phyloP scores from a whole-genome alignment of 92 coral and sea anemone genomes.

The Zoanthus gigantus region DNA sequence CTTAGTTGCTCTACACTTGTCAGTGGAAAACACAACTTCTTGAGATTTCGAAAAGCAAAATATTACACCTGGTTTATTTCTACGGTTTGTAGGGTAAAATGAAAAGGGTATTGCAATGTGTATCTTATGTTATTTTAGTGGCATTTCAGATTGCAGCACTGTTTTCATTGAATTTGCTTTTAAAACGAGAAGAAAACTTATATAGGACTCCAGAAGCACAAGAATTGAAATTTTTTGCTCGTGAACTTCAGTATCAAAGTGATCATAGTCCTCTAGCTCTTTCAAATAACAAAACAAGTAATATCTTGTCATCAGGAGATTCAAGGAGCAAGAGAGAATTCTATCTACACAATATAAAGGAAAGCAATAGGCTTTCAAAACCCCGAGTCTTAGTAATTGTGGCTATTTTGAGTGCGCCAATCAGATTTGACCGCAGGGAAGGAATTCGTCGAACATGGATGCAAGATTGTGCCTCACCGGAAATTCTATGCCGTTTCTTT shows the following conservation, averaged over 20 bases:
- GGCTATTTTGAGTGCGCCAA: slow-evolving; percentile 91
- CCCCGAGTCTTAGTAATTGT: slow-evolving; percentile 69
- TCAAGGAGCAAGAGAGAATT: not conserved
- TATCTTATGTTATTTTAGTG: not conserved
- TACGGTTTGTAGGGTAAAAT: not conserved
- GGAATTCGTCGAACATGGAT: slow-evolving; percentile 93
- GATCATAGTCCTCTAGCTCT: not conserved
- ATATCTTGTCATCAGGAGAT: not conserved
- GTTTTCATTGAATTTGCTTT: slow-evolving; percentile 1
- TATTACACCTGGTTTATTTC: not conserved
- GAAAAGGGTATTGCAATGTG: slow-evolving; percentile 20
- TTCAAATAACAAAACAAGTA: slow-evolving; percentile 18
- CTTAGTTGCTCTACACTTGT: not conserved
- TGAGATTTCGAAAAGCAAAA: not conserved
- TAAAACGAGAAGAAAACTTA: slow-evolving; percentile 18
- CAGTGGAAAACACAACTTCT: not conserved
- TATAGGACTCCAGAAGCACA: not conserved
- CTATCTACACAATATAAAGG: not conserved
- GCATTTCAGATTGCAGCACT: slow-evolving; percentile 19
- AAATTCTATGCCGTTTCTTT: slow-evolving; percentile 87
- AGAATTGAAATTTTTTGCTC: not conserved
- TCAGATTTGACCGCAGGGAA: slow-evolving; percentile 83
- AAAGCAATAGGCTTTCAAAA: not conserved
- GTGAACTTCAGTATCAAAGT: not conserved
- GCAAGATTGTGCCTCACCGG: slow-evolving; percentile 69